Evolutionary conservation across 2,113 vertebrate genomes (phyloP).

Genomic region (Paratilapia polleni): DNA sequence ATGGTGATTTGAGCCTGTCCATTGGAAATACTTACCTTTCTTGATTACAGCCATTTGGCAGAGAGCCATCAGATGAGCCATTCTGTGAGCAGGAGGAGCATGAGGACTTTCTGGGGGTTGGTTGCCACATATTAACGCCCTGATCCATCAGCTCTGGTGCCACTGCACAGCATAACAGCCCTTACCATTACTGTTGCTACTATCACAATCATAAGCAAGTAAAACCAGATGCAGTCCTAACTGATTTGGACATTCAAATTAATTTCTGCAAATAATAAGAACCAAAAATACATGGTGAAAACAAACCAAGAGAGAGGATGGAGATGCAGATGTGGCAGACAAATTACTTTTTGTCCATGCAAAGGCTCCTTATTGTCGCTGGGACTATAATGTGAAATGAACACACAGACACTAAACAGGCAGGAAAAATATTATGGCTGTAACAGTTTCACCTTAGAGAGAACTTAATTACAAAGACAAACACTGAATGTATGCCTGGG

Average conservation of each 20-base stretch:
- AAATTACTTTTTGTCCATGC: conserved; percentile 33
- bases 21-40: conserved; percentile 82
- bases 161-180: conserved; percentile 57
- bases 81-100: conserved; percentile 95
- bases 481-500: not conserved
- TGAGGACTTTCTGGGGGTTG: conserved; percentile 90
- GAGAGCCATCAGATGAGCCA: conserved; percentile 86
- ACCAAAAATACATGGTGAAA: not conserved
- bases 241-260: not conserved
- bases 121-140: conserved; percentile 89
- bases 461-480: conserved; percentile 11
- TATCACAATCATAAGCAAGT: not conserved
- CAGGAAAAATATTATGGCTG: conserved; percentile 6
- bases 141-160: conserved; percentile 93
- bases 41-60: conserved; percentile 91
- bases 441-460: not conserved
- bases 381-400: conserved; percentile 29
- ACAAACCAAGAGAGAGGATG: conserved; percentile 34
- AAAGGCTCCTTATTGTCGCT: conserved; percentile 24
- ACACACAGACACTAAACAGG: conserved; percentile 26
- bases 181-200: not conserved
- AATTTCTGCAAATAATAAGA: conserved; percentile 9
- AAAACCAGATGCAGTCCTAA: not conserved
- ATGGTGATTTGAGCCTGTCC: not conserved
- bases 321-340: conserved; percentile 10